Conservation (phyloP, 2,888 invertebrate species). For the Cerastis leucographa region DNA sequence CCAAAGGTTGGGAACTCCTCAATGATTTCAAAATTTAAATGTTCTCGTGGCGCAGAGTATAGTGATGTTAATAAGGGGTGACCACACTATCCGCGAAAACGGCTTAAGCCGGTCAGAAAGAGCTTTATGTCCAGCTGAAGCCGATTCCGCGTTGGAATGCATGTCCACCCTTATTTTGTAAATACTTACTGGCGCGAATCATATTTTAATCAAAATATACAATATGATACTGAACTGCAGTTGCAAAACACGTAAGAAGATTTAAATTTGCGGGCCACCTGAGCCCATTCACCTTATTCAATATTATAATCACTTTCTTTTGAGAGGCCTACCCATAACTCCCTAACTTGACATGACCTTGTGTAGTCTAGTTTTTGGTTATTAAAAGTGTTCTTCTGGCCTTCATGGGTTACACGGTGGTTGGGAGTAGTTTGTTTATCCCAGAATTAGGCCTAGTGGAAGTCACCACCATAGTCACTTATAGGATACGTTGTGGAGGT, state of each 20-base stretch:
- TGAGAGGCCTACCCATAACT: too few species aligned
- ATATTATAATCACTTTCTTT: background rate
- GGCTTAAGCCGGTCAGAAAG: background rate
- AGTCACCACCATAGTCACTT: background rate
- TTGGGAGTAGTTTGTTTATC: too few species aligned
- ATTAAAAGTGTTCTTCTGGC: background rate
- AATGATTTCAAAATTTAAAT: too few species aligned
- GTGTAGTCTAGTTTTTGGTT: background rate
- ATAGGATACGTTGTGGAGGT: too few species aligned
- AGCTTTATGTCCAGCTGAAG: background rate
- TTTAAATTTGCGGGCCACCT: slow-evolving; percentile 4
- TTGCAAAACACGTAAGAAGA: background rate
- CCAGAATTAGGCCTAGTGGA: background rate
- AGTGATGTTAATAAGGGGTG: background rate
- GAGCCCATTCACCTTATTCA: background rate
- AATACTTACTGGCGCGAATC: background rate
- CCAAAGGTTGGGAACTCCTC: too few species aligned
- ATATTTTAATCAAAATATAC: slow-evolving; percentile 5
- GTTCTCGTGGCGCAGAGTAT: too few species aligned
- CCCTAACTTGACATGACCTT: background rate
- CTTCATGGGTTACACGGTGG: too few species aligned
- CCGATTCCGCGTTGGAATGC: background rate
- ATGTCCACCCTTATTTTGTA: background rate
- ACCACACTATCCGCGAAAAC: background rate
- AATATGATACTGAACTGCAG: background rate